Base-by-base conservation (phyloP, 1,140 invertebrate species). In the Drosophila littoralis region DNA sequence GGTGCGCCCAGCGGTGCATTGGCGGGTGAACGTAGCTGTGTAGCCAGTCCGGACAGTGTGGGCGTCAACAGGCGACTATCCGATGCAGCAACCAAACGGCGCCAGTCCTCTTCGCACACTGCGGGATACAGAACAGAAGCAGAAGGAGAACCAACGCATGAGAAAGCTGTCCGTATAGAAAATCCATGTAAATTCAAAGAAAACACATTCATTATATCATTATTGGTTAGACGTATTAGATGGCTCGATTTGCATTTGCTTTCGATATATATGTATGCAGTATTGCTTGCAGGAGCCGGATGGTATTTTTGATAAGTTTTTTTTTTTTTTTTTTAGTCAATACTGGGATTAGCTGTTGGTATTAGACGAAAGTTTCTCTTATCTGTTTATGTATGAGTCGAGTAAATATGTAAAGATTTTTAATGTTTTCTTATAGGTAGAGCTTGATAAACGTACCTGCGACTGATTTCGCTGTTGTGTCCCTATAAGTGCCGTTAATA, bases 401-500 rank as follows among this genome's bases (percentile, higher is more conserved):
- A 46, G 35, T 60, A 46, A 33, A 35, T 12, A 52, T 65, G 7
- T n/a, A 36, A 32, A 10, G 28, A 22, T 36, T 15, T 22, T 12
- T 42, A 22, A 7, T 38, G 3, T 48, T 48, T 6, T 33, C 7
- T 50, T 48, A 40, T 28, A 32, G 35, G 32, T 17, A 60, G 46
- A 60, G 40, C 55, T 60, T 68, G 7, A 57, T 73, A 15, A 77
- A 91, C 89, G 77, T 92, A 92, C 92, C 92, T 91, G 95, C 95
- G 71, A 95, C 95, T 79, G 96, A 96, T 93, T 98, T 97, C 81
- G 96, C 95, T 90, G 96, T 97, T 48, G 97, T 98, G 93, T 99
- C 98, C 93, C 98, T 96, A 94, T 99, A 99, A 38, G 99, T 99
- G 90, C 99, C 99, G 93, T 99, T 99, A 89, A 99, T 99, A 79